phyloP scores from a whole-genome alignment of 1,140 invertebrate species.

The Ips nitidus region DNA sequence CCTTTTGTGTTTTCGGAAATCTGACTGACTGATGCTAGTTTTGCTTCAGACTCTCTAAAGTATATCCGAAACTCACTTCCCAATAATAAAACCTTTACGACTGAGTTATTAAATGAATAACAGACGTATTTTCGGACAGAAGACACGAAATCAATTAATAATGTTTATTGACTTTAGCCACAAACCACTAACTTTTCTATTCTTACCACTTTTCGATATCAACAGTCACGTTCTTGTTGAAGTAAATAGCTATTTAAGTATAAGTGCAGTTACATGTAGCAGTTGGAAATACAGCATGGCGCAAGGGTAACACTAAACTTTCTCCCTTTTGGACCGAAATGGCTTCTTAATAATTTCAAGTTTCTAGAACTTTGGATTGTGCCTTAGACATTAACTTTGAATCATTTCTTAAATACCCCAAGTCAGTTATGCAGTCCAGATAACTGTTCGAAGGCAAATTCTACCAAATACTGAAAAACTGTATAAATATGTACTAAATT shows the following conservation, averaged over 20 bases:
- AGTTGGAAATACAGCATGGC: background rate
- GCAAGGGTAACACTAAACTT: background rate
- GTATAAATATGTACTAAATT: too few relatives aligned
- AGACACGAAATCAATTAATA: background rate
- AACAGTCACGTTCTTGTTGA: background rate
- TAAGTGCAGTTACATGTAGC: slow-evolving; percentile 1
- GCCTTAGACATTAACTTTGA: too few relatives aligned
- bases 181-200: too few relatives aligned
- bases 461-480: too few relatives aligned
- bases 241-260: background rate
- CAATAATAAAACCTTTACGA: background rate
- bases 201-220: background rate
- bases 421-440: too few relatives aligned
- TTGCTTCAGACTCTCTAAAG: background rate
- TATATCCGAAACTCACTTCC: background rate
- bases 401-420: too few relatives aligned
- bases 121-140: background rate
- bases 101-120: background rate
- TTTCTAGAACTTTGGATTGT: background rate
- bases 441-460: too few relatives aligned
- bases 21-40: background rate
- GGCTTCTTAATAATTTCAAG: background rate
- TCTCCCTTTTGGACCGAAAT: background rate
- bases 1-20: background rate
- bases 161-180: background rate